Conservation (phyloP, 2,888 invertebrate genomes). For the Heliconius cydno region DNA sequence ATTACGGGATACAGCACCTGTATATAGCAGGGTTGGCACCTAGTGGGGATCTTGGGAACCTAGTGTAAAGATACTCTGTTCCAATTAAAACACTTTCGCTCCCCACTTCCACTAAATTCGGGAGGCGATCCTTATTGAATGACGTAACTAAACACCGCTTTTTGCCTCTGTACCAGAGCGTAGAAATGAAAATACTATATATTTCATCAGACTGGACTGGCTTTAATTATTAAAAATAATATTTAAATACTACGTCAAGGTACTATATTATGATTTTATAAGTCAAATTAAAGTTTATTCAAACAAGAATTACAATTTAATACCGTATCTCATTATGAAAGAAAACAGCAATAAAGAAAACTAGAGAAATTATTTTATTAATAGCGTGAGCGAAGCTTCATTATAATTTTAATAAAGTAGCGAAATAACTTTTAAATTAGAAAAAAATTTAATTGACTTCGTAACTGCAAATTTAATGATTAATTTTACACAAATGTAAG, state of each 20-base stretch:
- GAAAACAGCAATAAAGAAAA: constrained; percentile 12
- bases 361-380: constrained; percentile 8
- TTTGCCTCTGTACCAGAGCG: background rate
- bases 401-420: constrained; percentile 13
- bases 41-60: too few relatives aligned
- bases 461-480: background rate
- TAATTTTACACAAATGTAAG: background rate
- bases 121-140: background rate
- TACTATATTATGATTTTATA: background rate
- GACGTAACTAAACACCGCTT: background rate
- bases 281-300: constrained; percentile 4
- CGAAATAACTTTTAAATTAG: background rate
- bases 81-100: too few relatives aligned
- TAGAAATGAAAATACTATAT: too few relatives aligned
- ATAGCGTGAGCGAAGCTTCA: constrained; percentile 8
- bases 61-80: too few relatives aligned
- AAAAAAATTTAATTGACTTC: background rate
- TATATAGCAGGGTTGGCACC: too few relatives aligned
- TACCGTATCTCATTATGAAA: constrained; percentile 3
- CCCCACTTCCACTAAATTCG: too few relatives aligned
- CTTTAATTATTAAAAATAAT: background rate
- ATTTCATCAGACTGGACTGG: background rate
- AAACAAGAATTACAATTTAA: background rate
- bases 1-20: too few relatives aligned
- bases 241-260: background rate